Percentiles rank a stretch among this genome's conserved stretches.
Evolutionary conservation across 1,140 invertebrate genomes (phyloP).

Genomic region (Triops cancriformis): DNA sequence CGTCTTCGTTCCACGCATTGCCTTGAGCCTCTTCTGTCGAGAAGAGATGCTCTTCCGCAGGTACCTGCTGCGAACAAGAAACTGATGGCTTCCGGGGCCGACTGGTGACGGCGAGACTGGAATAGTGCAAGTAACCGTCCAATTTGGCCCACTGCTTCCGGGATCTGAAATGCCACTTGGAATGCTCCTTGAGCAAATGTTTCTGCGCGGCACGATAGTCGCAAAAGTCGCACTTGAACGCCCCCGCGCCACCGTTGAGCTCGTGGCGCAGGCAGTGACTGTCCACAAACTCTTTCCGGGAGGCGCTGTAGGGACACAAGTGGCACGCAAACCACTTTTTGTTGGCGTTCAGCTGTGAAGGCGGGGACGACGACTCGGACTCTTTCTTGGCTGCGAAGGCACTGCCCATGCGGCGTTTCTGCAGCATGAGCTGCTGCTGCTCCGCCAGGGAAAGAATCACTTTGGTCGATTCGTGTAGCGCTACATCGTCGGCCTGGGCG

Average conservation of each 20-base stretch:
- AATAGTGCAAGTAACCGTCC: constrained; percentile 50
- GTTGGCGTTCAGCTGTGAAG: neutral
- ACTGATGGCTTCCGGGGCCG: neutral
- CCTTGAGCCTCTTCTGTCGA: neutral
- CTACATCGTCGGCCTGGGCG: too few species aligned
- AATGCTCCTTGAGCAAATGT: constrained; percentile 67
- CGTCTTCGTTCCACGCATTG: neutral
- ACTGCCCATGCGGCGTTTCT: constrained; percentile 32
- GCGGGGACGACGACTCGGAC: constrained; percentile 34
- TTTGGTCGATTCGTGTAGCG: constrained; percentile 34
- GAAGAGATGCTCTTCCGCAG: neutral
- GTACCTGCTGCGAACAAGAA: neutral
- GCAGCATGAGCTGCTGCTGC: constrained; percentile 38
- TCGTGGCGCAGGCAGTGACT: constrained; percentile 66
- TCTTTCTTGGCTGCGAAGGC: constrained; percentile 26
- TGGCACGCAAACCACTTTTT: constrained; percentile 50
- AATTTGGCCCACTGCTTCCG: constrained; percentile 47
- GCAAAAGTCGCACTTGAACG: constrained; percentile 68
- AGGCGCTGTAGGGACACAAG: constrained; percentile 66
- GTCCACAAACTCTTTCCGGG: constrained; percentile 59
- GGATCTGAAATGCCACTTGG: constrained; percentile 63
- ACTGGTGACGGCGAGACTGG: neutral
- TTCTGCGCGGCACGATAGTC: constrained; percentile 69
- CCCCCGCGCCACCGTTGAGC: constrained; percentile 46
- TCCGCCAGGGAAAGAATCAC: constrained; percentile 39